Evolutionary conservation across 1,140 invertebrate genomes (phyloP).

Genomic region (Drosophila eugracilis): DNA sequence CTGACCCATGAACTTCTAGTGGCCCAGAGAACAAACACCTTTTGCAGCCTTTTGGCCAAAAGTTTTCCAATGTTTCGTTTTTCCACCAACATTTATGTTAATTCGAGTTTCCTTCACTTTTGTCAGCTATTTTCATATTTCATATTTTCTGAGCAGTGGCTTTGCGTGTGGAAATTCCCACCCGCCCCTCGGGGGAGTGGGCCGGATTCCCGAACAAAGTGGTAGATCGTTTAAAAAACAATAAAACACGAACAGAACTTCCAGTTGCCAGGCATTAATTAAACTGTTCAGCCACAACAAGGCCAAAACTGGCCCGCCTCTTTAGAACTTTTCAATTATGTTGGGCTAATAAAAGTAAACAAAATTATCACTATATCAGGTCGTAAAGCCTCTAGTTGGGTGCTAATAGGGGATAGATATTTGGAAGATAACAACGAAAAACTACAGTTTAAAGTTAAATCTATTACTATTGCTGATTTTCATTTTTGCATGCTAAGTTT

Average conservation of each 20-base stretch:
- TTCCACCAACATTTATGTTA: conserved; percentile 70
- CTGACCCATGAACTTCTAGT: neutral
- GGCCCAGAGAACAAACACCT: conserved; percentile 63
- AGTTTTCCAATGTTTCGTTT: conserved; percentile 30
- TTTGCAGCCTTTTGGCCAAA: conserved; percentile 57
- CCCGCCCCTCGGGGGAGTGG: conserved; percentile 10
- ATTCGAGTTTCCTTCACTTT: conserved; percentile 67
- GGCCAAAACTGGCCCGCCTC: conserved; percentile 25
- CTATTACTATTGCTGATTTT: neutral
- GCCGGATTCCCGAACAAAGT: conserved; percentile 66
- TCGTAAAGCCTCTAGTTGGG: conserved; percentile 30
- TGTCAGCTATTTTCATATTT: conserved; percentile 68
- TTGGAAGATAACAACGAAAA: conserved; percentile 9
- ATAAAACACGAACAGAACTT: conserved; percentile 73
- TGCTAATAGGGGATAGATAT: conserved; percentile 31
- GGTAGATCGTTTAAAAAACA: conserved; percentile 83
- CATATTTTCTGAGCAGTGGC: conserved; percentile 55
- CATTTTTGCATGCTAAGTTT: neutral
- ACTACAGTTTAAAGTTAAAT: too few species aligned
- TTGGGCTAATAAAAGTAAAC: conserved; percentile 62
- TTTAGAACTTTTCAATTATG: conserved; percentile 58
- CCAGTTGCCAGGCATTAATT: conserved; percentile 66
- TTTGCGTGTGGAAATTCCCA: conserved; percentile 56
- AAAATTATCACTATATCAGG: conserved; percentile 35
- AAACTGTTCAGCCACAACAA: conserved; percentile 76